Conservation (phyloP, 2,797 vertebrate species). For the Ctenopoma multispine region DNA sequence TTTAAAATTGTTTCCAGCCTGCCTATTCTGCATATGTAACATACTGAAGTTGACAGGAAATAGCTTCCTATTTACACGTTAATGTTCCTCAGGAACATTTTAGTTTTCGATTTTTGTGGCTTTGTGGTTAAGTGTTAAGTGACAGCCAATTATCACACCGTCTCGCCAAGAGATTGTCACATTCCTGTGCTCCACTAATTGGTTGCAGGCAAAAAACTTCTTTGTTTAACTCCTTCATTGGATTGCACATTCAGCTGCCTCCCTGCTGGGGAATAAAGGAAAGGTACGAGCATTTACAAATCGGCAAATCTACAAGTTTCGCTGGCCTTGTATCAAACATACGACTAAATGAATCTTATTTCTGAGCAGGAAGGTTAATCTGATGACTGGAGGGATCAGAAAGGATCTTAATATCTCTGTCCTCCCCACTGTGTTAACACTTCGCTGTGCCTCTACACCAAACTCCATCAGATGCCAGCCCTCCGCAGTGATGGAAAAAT, state of each 20-base stretch:
- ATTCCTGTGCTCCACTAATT: conserved; percentile 7
- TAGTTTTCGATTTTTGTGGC: conserved; percentile 12
- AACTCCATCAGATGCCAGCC: conserved; percentile 38
- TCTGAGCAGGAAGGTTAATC: conserved; percentile 34
- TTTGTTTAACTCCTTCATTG: conserved; percentile 19
- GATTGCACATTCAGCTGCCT: conserved; percentile 22
- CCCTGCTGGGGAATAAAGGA: conserved; percentile 19
- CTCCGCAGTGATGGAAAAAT: conserved; percentile 29
- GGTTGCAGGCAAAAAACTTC: conserved; percentile 12
- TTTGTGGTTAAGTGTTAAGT: conserved; percentile 11
- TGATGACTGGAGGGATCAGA: conserved; percentile 45
- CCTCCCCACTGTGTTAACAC: conserved; percentile 42
- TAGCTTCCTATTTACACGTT: background rate
- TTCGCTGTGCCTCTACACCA: conserved; percentile 42
- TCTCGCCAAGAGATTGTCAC: conserved; percentile 5
- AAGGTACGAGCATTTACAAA: conserved; percentile 9
- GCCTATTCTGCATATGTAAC: conserved; percentile 14
- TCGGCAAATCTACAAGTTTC: conserved; percentile 1
- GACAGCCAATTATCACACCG: conserved; percentile 25
- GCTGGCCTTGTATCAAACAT: conserved; percentile 22
- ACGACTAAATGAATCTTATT: conserved; percentile 44
- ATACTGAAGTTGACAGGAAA: conserved; percentile 8
- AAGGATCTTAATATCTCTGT: conserved; percentile 48
- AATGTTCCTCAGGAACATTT: conserved; percentile 7
- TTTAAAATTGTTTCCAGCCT: conserved; percentile 12